Conservation (phyloP, 2,113 vertebrate genomes). For the Labeo rohita region DNA sequence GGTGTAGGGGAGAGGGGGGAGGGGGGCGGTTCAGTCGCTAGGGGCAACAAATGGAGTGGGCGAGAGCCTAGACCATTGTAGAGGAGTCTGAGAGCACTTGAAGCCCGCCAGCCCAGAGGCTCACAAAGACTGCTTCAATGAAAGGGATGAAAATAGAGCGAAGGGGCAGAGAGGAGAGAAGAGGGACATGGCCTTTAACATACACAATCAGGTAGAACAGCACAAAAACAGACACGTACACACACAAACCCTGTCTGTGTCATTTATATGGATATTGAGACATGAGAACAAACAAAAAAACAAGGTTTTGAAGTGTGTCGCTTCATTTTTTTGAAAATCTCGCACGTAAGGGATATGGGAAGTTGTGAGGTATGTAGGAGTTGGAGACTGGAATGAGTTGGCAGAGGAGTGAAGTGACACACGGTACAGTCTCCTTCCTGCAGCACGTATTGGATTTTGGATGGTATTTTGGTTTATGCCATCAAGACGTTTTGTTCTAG, state of each 20-base stretch:
- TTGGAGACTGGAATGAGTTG: neutral
- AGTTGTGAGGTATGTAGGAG: neutral
- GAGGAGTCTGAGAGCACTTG: slow-evolving; percentile 90
- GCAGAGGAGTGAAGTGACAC: neutral
- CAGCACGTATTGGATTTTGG: neutral
- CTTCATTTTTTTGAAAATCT: slow-evolving; percentile 6
- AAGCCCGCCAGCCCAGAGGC: slow-evolving; percentile 72
- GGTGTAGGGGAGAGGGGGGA: slow-evolving; percentile 42
- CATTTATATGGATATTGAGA: slow-evolving; percentile 44
- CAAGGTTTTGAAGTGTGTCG: slow-evolving; percentile 32
- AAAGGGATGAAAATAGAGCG: slow-evolving; percentile 70
- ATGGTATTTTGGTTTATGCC: slow-evolving; percentile 87
- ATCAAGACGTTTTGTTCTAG: slow-evolving; percentile 69
- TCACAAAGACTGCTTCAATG: slow-evolving; percentile 82
- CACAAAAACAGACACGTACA: slow-evolving; percentile 37
- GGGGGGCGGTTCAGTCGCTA: slow-evolving; percentile 89
- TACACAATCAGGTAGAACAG: slow-evolving; percentile 36
- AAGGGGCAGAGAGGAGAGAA: slow-evolving; percentile 53
- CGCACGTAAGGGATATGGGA: neutral
- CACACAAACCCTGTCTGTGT: slow-evolving; percentile 34
- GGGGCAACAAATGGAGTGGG: slow-evolving; percentile 98
- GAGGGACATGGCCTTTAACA: slow-evolving; percentile 51
- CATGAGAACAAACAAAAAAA: slow-evolving; percentile 21
- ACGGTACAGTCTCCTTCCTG: neutral
- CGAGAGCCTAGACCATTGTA: slow-evolving; percentile 94